phyloP scores from a whole-genome alignment of 2,113 vertebrate species.

The Cochlearius cochlearius region DNA sequence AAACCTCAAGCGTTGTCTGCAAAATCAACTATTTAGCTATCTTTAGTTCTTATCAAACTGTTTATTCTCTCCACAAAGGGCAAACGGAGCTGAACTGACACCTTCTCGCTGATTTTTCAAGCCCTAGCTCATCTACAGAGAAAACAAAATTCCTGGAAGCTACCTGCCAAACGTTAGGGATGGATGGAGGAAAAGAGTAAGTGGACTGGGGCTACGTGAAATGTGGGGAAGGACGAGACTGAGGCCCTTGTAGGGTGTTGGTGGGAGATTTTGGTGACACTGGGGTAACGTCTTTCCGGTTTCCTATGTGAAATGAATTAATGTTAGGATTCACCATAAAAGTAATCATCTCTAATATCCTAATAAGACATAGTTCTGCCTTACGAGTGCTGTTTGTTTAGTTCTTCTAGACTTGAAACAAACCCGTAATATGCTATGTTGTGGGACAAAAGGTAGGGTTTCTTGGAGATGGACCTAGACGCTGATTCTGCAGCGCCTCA shows the following conservation, averaged over 20 bases:
- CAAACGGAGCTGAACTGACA: background rate
- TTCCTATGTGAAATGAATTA: background rate
- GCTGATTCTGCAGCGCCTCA: background rate
- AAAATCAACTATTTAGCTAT: background rate
- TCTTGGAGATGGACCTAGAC: background rate
- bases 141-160: background rate
- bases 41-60: background rate
- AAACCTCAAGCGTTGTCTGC: background rate
- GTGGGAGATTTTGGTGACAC: background rate
- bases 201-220: background rate
- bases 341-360: background rate
- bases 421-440: accelerated
- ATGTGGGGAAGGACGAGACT: background rate
- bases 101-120: background rate
- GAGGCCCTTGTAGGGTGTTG: background rate
- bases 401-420: background rate
- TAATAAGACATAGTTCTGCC: background rate
- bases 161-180: background rate
- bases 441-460: background rate
- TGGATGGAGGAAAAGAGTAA: background rate
- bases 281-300: background rate
- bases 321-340: background rate
- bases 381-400: background rate
- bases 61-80: background rate
- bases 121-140: background rate